Conservation (phyloP, 2,113 vertebrate genomes). For the Tachycineta bicolor region DNA sequence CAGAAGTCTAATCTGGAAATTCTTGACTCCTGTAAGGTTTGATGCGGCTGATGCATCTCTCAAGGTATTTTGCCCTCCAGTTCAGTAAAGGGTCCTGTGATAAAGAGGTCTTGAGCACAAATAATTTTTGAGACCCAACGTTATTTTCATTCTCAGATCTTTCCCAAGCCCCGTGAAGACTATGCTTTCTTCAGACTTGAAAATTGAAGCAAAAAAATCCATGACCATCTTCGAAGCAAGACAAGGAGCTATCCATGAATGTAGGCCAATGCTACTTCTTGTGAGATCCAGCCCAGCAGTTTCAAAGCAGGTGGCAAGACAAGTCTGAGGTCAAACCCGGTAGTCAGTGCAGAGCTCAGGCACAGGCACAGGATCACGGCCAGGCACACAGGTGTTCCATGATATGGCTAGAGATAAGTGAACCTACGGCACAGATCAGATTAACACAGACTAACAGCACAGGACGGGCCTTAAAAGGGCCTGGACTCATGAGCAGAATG, state of each 20-base stretch:
- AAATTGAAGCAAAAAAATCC: not conserved
- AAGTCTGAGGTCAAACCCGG: not conserved
- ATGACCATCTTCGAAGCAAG: not conserved
- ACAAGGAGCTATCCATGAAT: not conserved
- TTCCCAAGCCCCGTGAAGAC: not conserved
- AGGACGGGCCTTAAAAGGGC: not conserved
- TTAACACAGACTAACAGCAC: not conserved
- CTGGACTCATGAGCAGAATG: not conserved
- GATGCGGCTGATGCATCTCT: not conserved
- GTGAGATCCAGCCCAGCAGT: not conserved
- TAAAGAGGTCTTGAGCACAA: not conserved
- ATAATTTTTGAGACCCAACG: not conserved
- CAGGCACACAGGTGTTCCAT: not conserved
- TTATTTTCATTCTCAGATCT: not conserved
- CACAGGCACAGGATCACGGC: accelerated
- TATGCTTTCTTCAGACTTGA: not conserved
- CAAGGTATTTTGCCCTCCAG: not conserved
- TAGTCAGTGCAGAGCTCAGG: not conserved
- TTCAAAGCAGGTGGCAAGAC: not conserved
- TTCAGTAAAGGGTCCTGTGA: not conserved
- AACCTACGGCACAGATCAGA: not conserved
- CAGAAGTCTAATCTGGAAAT: not conserved
- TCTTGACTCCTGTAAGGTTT: not conserved
- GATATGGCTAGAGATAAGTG: not conserved
- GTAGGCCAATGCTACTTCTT: not conserved